Evolutionary conservation across 2,113 vertebrate species (phyloP).

Genomic region (Ictalurus punctatus): DNA sequence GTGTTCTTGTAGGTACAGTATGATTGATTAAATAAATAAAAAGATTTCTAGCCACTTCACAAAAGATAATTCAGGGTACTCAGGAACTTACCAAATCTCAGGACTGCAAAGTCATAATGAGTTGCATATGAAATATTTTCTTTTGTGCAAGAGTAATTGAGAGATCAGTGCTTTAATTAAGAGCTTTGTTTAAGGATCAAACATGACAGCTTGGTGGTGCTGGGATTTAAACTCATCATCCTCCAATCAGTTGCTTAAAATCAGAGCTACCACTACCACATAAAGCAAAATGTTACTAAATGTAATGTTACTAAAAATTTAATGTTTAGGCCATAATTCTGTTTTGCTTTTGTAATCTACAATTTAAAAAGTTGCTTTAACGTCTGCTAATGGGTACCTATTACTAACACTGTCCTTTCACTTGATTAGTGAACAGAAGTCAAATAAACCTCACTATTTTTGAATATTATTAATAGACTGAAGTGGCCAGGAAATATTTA

Average conservation of each 20-base stretch:
- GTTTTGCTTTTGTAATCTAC: background rate
- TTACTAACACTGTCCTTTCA: background rate
- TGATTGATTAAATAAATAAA: background rate
- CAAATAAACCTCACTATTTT: background rate
- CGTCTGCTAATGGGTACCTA: background rate
- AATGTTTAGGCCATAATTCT: background rate
- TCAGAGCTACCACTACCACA: background rate
- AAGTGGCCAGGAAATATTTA: background rate
- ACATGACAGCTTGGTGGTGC: background rate
- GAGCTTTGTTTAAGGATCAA: background rate
- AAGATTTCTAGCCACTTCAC: background rate
- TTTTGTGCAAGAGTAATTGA: background rate
- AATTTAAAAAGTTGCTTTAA: background rate
- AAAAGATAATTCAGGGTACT: background rate
- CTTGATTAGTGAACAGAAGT: background rate
- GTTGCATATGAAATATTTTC: background rate
- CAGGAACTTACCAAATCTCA: background rate
- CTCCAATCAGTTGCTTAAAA: background rate
- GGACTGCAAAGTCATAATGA: background rate
- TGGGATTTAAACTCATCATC: background rate
- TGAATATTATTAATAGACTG: background rate
- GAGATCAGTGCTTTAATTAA: constrained; percentile 8
- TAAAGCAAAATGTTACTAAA: background rate
- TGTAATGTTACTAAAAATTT: background rate
- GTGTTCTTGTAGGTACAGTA: background rate